Evolutionary conservation across 2,888 invertebrate genomes (phyloP), one percentile per base, ranked within the genome.

Genomic region (Ernsta delagoae): DNA sequence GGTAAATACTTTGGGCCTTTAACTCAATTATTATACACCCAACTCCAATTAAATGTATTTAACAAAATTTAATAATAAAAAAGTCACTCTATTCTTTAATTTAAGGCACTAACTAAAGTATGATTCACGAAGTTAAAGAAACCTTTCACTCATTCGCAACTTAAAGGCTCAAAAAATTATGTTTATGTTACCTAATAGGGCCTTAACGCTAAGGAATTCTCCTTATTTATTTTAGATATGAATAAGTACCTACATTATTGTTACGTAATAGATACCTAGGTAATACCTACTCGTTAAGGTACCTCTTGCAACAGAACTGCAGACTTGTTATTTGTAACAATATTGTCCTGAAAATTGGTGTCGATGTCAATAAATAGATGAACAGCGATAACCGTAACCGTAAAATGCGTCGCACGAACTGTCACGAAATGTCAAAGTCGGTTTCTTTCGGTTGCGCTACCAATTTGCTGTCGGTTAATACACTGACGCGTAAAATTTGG

Each of bases 401-500:
- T 41, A n/a, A 62, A 54, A 54, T 43, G 24, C 43, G 24, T 43
- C 43, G 43, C 31, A 31, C 31, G 31, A 64, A 64, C 45, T 56
- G 56, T 45, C 64, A 57, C 56, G 45, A 57, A 64, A 43, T 64
- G 63, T 64, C 63, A 56, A 41, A 56, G 54, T 43, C 16, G 39
- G 43, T 54, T 56, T 34, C 56, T 56, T 43, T 64, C 54, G 64
- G 43, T 43, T 56, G 41, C 34, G 11, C n/a, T 34, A 56, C 56
- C 56, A 56, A 56, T 56, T 53, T 50, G 12, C 54, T 64, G 31
- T 56, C 54, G 64, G 64, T 43, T 64, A n/a, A 16, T 63, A 53
- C 36, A 62, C 4, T 24, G 50, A 36, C 43, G 54, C 64, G 56
- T 64, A 34, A 64, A 64, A 64, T 64, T 64, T 56, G 64, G 64